Evolutionary conservation across 2,888 invertebrate species (phyloP).

Genomic region (Epinotia brunnichana): DNA sequence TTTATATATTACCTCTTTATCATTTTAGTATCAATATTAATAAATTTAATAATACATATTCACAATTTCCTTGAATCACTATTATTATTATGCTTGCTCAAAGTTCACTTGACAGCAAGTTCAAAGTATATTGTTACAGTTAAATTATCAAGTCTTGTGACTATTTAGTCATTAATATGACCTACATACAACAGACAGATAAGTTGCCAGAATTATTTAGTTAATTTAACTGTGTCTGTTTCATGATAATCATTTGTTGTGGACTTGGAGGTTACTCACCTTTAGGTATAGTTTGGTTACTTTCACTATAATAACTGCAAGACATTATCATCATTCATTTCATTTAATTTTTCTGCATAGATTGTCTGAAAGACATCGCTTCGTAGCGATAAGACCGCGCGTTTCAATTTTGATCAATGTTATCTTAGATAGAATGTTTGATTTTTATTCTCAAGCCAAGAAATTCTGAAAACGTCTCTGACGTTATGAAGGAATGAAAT

Average conservation of each 20-base stretch:
- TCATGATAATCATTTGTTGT: conserved; percentile 26
- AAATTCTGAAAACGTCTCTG: background rate
- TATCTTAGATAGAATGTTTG: too few relatives aligned
- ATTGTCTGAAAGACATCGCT: too few relatives aligned
- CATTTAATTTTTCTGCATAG: too few relatives aligned
- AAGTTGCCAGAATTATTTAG: conserved; percentile 30
- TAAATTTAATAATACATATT: too few relatives aligned
- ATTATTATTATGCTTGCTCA: background rate
- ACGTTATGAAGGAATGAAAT: background rate
- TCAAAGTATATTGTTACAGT: conserved; percentile 9
- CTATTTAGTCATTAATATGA: conserved; percentile 22
- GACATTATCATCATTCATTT: too few relatives aligned
- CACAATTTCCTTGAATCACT: too few relatives aligned
- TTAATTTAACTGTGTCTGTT: conserved; percentile 9
- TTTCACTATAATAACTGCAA: background rate
- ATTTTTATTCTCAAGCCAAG: too few relatives aligned
- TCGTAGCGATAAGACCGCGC: too few relatives aligned
- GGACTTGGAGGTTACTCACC: conserved; percentile 18
- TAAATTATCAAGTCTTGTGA: conserved; percentile 13
- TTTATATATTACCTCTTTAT: too few relatives aligned
- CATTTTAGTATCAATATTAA: too few relatives aligned
- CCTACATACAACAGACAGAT: conserved; percentile 24
- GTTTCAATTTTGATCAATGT: too few relatives aligned
- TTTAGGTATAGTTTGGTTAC: background rate
- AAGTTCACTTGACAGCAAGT: conserved; percentile 9